Evolutionary conservation across 2,113 vertebrate genomes (phyloP), one percentile per base, ranked within the genome.

Genomic region (Pelecanus crispus): DNA sequence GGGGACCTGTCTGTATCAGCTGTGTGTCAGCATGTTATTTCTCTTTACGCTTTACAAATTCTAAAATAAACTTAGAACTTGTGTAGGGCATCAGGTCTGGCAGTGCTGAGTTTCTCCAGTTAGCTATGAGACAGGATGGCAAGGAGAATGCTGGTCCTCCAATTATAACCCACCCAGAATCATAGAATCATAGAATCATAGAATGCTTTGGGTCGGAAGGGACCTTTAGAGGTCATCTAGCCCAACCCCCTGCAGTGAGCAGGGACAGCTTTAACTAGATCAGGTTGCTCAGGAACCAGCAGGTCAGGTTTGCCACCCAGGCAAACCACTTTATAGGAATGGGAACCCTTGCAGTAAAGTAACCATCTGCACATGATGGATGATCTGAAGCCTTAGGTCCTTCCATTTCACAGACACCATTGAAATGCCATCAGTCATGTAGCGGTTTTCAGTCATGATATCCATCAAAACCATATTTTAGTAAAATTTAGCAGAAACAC

Each of bases 391-490:
- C 63, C 56, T 93, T n/a, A 86, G 86, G 79, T 92, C 42, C 42
- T 86, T 91, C 75, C 71, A 55, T 45, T 96, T 81, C 78, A 95
- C 52, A 88, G 66, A 32, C 45, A 86, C 42, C 49, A 85, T 9
- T 38, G 34, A 92, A 96, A 88, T 58, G 58, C 24, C 71, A 83
- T 77, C 47, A 80, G 28, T 85, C 74, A 93, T 18, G 47, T 7
- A 53, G 72, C 5, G 3, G 18, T 65, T 92, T 90, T 86, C 74
- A 87, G 85, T 62, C 87, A 80, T 19, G 52, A 34, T 61, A 91
- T 90, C 79, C 82, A 88, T 87, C 81, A 88, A 94, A 90, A 42
- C 22, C n/a, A 45, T 49, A 88, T 80, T 96, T 96, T 66, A 73
- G 71, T 71, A 88, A 92, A 91, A 80, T 88, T 83, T 70, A 80